Percentiles rank a stretch among this genome's conserved stretches.
Conservation (phyloP, 2,888 invertebrate genomes). For the Oscheius sp. region DNA sequence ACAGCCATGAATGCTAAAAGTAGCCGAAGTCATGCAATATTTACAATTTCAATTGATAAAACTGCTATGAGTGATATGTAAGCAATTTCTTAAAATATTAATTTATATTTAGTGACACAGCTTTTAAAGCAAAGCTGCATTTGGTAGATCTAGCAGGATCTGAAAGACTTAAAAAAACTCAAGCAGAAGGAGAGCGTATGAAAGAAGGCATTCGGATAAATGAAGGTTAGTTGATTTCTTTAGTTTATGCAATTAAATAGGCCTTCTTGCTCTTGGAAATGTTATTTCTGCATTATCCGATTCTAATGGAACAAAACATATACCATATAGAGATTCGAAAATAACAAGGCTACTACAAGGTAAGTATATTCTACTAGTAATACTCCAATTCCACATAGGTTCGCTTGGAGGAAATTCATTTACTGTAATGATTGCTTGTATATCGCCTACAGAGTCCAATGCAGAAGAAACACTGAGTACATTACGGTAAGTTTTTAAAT, state of each 20-base stretch:
- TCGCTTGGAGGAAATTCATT: conserved; percentile 92
- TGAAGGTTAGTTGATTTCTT: conserved; percentile 78
- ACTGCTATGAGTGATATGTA: conserved; percentile 76
- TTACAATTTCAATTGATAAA: conserved; percentile 95
- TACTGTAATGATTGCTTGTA: conserved; percentile 93
- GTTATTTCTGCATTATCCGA: conserved; percentile 95
- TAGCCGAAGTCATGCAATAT: conserved; percentile 87
- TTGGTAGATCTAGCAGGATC: conserved; percentile 96
- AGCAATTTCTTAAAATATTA: not conserved
- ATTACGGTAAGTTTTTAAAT: conserved; percentile 72
- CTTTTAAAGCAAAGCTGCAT: conserved; percentile 88
- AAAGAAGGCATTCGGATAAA: conserved; percentile 71
- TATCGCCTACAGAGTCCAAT: conserved; percentile 84
- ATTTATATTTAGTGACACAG: conserved; percentile 63
- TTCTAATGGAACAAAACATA: conserved; percentile 84
- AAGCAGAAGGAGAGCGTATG: conserved; percentile 77
- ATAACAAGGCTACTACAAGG: conserved; percentile 88
- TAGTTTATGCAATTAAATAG: conserved; percentile 73
- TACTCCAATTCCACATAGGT: too few relatives aligned
- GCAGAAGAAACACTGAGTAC: conserved; percentile 88
- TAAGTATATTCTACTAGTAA: too few relatives aligned
- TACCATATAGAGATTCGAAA: conserved; percentile 97
- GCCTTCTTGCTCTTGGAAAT: conserved; percentile 94
- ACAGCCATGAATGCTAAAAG: conserved; percentile 98
- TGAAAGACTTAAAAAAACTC: conserved; percentile 94